A percentile compares a stretch with the other conserved stretches of the same genome.
phyloP scores from a whole-genome alignment of 2,888 invertebrate genomes.

The Eucera pruinosa region DNA sequence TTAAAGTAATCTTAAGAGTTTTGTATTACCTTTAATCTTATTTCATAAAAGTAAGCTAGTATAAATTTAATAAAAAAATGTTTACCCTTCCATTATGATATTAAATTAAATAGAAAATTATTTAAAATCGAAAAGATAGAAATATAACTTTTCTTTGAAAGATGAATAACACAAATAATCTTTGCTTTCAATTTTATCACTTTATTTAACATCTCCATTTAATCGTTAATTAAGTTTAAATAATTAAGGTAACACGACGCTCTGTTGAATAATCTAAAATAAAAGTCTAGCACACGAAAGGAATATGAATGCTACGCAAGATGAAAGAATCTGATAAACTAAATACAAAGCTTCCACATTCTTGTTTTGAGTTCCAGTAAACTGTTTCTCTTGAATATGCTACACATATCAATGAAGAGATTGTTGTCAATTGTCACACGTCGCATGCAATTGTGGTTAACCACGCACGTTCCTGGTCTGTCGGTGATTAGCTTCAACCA shows the following conservation, averaged over 20 bases:
- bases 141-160: no score
- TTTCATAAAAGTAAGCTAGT: no score
- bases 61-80: no score
- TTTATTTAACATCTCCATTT: neutral
- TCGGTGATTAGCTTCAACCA: slow-evolving; percentile 43
- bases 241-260: neutral
- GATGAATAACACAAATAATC: no score
- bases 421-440: slow-evolving; percentile 56
- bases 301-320: neutral
- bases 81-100: no score
- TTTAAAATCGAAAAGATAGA: no score
- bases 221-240: neutral
- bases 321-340: neutral
- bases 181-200: no score
- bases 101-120: no score
- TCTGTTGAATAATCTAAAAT: neutral
- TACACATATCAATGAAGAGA: slow-evolving; percentile 44
- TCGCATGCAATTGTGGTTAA: slow-evolving; percentile 51
- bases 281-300: neutral
- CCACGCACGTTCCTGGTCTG: slow-evolving; percentile 49
- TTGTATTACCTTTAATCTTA: no score
- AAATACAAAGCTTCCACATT: neutral
- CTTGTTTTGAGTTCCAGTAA: neutral
- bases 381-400: slow-evolving; percentile 2
- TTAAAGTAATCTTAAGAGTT: no score